Percentiles rank a stretch among this genome's conserved stretches.
Evolutionary conservation across 64 coral and sea anemone species (phyloP).

Genomic region (Montipora efflorescens): DNA sequence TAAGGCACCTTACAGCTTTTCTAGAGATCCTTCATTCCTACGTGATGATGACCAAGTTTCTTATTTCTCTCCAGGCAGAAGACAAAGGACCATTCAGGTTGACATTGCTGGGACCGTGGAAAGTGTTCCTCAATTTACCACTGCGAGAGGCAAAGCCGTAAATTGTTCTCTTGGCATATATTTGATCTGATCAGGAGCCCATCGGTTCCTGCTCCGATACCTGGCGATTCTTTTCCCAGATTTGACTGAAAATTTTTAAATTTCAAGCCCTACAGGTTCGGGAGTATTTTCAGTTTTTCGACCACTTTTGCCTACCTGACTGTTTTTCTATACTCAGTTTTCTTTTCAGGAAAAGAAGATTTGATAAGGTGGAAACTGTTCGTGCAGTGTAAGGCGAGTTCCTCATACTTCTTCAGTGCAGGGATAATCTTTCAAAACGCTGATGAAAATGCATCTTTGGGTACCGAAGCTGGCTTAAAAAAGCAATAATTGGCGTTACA

Average conservation of each 20-base stretch:
- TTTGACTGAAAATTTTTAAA: neutral
- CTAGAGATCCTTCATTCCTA: neutral
- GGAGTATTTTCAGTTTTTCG: neutral
- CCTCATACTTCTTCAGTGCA: neutral
- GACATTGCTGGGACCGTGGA: neutral
- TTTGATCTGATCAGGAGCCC: neutral
- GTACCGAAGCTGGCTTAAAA: neutral
- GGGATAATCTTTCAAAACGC: neutral
- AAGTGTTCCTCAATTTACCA: neutral
- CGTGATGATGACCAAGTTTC: neutral
- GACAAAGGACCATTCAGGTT: neutral
- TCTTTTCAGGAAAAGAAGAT: slow-evolving; percentile 1
- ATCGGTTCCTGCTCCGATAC: neutral
- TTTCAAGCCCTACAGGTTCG: neutral
- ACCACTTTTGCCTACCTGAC: neutral
- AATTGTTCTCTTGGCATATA: neutral
- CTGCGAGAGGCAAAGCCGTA: neutral
- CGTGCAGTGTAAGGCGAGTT: neutral
- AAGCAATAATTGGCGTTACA: neutral
- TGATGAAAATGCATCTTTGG: neutral
- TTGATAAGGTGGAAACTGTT: neutral
- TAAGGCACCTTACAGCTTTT: neutral
- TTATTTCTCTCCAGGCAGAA: slow-evolving; percentile 1
- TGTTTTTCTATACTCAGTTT: neutral
- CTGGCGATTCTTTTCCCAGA: neutral